phyloP scores from a whole-genome alignment of 2,888 invertebrate genomes.

The Agrochola macilenta region DNA sequence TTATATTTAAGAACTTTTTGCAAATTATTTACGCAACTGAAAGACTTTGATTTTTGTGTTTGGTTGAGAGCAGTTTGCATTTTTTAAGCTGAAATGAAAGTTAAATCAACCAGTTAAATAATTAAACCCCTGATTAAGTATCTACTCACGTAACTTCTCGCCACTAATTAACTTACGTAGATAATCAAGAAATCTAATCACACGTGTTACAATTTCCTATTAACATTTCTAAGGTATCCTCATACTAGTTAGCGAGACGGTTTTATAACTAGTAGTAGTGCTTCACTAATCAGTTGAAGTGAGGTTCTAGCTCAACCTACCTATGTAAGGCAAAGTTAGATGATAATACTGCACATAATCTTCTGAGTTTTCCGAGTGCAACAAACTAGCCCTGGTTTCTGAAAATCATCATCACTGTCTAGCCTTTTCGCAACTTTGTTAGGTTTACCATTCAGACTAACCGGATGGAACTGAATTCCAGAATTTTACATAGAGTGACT shows the following conservation, averaged over 20 bases:
- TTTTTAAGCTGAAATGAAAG: not conserved
- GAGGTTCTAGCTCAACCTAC: not conserved
- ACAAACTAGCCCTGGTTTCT: not conserved
- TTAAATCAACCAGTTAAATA: not conserved
- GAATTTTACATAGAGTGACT: not conserved
- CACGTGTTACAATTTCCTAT: conserved; percentile 18
- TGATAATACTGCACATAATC: not conserved
- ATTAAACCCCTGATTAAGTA: conserved; percentile 4
- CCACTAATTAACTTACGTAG: conserved; percentile 43
- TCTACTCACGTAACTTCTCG: conserved; percentile 7
- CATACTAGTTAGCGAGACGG: conserved; percentile 22
- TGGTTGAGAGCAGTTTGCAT: not conserved
- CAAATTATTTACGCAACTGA: not conserved
- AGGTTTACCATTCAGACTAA: not conserved
- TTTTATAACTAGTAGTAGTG: conserved; percentile 6
- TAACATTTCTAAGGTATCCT: conserved; percentile 43
- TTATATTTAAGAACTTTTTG: not conserved
- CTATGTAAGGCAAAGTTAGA: too few species aligned
- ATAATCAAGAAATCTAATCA: conserved; percentile 38
- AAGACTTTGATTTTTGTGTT: not conserved
- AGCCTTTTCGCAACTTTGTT: not conserved
- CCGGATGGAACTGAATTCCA: not conserved
- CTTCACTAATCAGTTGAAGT: conserved; percentile 17
- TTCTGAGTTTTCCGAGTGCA: not conserved
- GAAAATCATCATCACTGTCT: not conserved